Evolutionary conservation across 2,888 invertebrate species (phyloP).

Genomic region (Calliopum simillimum): DNA sequence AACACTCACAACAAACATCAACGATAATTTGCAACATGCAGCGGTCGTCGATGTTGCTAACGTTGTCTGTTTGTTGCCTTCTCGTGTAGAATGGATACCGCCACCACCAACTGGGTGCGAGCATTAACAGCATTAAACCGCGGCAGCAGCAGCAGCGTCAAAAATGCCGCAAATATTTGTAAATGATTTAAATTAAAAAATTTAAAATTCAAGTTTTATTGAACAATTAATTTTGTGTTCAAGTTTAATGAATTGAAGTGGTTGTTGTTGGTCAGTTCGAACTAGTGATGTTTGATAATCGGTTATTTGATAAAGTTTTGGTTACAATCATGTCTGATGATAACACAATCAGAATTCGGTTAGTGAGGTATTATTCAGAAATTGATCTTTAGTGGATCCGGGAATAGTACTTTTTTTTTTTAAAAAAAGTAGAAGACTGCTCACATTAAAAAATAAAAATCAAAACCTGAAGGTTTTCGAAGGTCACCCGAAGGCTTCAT

Average conservation of each 20-base stretch:
- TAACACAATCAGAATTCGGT: no score
- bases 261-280: no score
- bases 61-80: not conserved
- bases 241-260: not conserved
- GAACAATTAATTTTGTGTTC: constrained; percentile 13
- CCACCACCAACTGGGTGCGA: constrained; percentile 3
- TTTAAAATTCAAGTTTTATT: not conserved
- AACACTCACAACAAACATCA: not conserved
- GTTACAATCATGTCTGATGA: no score
- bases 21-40: not conserved
- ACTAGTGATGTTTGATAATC: no score
- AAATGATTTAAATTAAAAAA: constrained; percentile 8
- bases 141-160: not conserved
- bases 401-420: no score
- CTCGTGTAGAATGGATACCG: not conserved
- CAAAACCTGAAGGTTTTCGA: no score
- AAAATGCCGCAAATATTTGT: not conserved
- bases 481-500: no score
- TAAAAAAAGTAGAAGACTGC: no score
- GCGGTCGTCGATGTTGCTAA: not conserved
- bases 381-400: no score
- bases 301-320: no score
- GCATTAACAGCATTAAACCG: not conserved
- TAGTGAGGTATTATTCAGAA: no score
- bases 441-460: no score